phyloP scores from a whole-genome alignment of 2,797 vertebrate genomes.

The Myoxocephalus aenaeus region DNA sequence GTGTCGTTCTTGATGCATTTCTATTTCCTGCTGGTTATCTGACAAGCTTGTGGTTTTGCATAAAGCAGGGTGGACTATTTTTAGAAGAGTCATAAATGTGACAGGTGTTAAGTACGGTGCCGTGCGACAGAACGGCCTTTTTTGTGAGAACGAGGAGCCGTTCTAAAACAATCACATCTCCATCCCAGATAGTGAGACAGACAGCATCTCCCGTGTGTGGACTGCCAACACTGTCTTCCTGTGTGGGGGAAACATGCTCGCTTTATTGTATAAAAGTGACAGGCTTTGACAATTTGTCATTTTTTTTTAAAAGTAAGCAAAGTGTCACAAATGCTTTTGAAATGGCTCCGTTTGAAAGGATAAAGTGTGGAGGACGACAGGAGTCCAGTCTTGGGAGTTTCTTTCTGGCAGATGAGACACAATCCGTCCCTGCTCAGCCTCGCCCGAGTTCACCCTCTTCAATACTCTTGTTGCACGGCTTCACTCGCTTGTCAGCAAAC shows the following conservation, averaged over 20 bases:
- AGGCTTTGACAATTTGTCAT: neutral
- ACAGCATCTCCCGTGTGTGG: neutral
- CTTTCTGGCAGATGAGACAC: conserved; percentile 20
- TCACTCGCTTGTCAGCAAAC: conserved; percentile 20
- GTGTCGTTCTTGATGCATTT: conserved; percentile 1
- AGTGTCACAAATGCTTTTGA: neutral
- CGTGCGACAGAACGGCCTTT: neutral
- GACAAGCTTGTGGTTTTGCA: conserved; percentile 19
- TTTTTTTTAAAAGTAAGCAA: neutral
- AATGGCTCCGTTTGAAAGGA: neutral
- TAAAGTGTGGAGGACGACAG: neutral
- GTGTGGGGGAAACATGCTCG: neutral
- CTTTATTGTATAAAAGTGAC: neutral
- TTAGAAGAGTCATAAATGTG: conserved; percentile 5
- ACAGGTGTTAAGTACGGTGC: neutral
- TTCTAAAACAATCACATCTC: conserved; percentile 8
- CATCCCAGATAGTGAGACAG: neutral
- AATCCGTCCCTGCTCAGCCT: conserved; percentile 8
- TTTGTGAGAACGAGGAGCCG: neutral
- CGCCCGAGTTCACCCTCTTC: conserved; percentile 14
- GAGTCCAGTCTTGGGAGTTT: neutral
- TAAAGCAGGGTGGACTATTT: neutral
- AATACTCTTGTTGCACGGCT: neutral
- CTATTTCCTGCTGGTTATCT: conserved; percentile 20
- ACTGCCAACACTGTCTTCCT: neutral